Evolutionary conservation across 2,113 vertebrate species (phyloP).

Genomic region (Muntiacus reevesi): DNA sequence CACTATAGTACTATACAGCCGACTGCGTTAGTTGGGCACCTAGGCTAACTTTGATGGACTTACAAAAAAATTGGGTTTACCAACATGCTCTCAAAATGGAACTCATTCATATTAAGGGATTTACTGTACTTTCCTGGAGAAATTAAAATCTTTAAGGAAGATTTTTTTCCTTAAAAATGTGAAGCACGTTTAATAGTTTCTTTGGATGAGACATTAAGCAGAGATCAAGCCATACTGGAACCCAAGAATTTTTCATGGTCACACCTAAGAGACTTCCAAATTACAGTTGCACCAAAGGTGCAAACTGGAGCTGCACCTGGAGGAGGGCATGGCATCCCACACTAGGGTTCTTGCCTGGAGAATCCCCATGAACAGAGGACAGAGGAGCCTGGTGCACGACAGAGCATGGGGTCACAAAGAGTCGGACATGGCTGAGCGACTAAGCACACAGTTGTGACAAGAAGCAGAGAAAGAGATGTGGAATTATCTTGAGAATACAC

Average conservation of each 20-base stretch:
- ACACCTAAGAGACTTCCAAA: neutral
- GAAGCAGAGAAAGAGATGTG: neutral
- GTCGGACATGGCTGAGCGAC: neutral
- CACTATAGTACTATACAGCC: neutral
- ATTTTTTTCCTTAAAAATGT: neutral
- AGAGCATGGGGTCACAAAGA: neutral
- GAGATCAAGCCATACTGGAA: neutral
- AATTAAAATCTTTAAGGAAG: neutral
- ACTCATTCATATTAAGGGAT: neutral
- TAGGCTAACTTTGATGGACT: neutral
- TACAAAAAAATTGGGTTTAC: neutral
- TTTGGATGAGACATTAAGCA: neutral
- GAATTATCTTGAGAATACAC: neutral
- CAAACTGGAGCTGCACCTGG: neutral
- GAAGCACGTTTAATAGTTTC: neutral
- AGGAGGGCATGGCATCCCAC: neutral
- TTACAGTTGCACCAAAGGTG: neutral
- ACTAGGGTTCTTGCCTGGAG: neutral
- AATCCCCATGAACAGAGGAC: neutral
- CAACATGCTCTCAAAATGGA: neutral
- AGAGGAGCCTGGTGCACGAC: neutral
- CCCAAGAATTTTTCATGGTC: neutral
- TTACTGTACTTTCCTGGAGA: neutral
- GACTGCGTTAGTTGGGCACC: neutral
- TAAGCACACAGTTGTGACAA: neutral